These are phyloP conservation scores for Cydia fagiglandana DNA, from an alignment of 1,140 invertebrate species.

Conservation along the genomic window DNA sequence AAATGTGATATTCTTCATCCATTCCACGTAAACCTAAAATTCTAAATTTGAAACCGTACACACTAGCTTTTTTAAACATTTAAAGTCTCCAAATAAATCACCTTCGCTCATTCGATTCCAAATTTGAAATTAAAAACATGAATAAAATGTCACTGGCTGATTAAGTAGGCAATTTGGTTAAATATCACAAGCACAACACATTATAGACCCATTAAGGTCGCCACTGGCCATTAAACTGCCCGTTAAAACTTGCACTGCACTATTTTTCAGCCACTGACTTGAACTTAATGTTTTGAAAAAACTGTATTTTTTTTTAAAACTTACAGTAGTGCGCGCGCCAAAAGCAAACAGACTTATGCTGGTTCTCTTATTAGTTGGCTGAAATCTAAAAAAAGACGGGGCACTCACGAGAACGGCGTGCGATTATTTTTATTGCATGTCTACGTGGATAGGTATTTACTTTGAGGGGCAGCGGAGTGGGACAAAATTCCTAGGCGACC, in stretches of 20 bases:
- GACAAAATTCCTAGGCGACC: neutral
- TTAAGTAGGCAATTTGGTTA: neutral
- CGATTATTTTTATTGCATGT: slow-evolving; percentile 41
- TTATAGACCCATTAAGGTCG: slow-evolving; percentile 1
- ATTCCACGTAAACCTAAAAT: neutral
- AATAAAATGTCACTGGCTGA: neutral
- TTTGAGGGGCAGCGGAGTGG: neutral
- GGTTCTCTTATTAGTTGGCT: slow-evolving; percentile 54
- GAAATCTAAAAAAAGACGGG: slow-evolving; percentile 70
- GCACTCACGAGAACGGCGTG: slow-evolving; percentile 56
- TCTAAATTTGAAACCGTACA: neutral
- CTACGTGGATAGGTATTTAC: slow-evolving; percentile 33
- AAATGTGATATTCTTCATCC: too few species aligned
- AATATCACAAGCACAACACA: slow-evolving; percentile 2
- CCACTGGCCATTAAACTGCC: neutral
- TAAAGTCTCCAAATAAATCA: neutral
- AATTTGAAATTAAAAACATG: neutral
- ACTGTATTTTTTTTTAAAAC: slow-evolving; percentile 45
- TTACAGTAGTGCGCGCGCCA: slow-evolving; percentile 69
- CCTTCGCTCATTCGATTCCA: neutral
- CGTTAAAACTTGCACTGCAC: neutral
- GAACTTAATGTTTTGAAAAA: neutral
- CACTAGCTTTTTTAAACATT: neutral
- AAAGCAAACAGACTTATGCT: slow-evolving; percentile 57
- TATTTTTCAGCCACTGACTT: neutral